These are phyloP conservation scores for Drosophila paucipuncta DNA, from an alignment of 2,888 invertebrate species.

Conservation along the genomic window DNA sequence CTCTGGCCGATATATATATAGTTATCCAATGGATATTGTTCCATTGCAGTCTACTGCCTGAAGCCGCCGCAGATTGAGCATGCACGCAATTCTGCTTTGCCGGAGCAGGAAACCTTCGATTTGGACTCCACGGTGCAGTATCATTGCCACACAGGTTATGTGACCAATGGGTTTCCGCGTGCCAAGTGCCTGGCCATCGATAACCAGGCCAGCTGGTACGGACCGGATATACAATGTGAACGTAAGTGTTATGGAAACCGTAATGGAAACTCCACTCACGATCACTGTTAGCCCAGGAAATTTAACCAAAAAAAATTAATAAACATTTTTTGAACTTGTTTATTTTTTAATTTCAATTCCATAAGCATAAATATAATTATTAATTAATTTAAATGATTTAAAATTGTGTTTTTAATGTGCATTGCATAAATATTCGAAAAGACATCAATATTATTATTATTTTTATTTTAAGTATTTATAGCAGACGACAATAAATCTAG, in stretches of 20 bases:
- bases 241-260: constrained; percentile 87
- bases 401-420: neutral
- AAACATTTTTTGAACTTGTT: neutral
- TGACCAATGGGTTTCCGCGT: constrained; percentile 94
- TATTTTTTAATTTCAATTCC: neutral
- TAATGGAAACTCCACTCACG: neutral
- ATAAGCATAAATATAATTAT: neutral
- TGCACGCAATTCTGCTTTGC: constrained; percentile 94
- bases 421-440: neutral
- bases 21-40: neutral
- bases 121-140: constrained; percentile 96
- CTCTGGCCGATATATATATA: neutral
- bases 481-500: rapidly evolving
- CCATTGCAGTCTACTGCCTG: constrained; percentile 91
- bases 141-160: constrained; percentile 97
- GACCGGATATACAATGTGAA: constrained; percentile 97
- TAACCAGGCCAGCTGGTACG: constrained; percentile 96
- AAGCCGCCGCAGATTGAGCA: constrained; percentile 93
- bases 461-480: neutral
- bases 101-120: constrained; percentile 95
- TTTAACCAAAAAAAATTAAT: neutral
- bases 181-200: constrained; percentile 97
- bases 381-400: neutral
- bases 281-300: neutral
- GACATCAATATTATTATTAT: neutral